A percentile compares a stretch with the other conserved stretches of the same genome.
phyloP scores from a whole-genome alignment of 2,113 vertebrate genomes.

The Salvator merianae region DNA sequence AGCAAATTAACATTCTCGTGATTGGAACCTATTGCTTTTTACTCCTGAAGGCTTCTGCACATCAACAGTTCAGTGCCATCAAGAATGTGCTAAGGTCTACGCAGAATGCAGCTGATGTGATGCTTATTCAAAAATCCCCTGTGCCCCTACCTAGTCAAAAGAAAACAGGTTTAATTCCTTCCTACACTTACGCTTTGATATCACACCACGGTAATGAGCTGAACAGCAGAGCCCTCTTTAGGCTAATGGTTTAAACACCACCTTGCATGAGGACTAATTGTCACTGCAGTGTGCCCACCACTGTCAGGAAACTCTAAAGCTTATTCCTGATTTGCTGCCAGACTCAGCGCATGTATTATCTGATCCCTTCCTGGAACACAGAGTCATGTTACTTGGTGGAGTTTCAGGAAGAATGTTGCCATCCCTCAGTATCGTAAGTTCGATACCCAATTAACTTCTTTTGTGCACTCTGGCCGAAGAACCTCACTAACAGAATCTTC shows the following conservation, averaged over 20 bases:
- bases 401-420: constrained; percentile 4
- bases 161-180: neutral
- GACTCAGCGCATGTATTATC: neutral
- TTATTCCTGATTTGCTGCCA: constrained; percentile 8
- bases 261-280: neutral
- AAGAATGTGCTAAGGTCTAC: neutral
- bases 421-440: constrained; percentile 18
- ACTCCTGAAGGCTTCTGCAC: neutral
- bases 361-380: constrained; percentile 28
- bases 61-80: neutral
- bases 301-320: neutral
- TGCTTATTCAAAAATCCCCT: neutral
- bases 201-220: neutral
- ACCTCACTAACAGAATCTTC: constrained; percentile 2
- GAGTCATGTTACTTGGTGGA: neutral
- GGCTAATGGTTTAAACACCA: neutral
- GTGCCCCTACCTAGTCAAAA: neutral
- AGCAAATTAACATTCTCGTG: neutral
- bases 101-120: neutral
- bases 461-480: neutral
- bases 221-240: neutral
- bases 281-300: neutral
- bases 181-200: neutral
- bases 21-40: neutral
- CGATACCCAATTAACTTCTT: constrained; percentile 11